These are phyloP conservation scores for Anoplophora glabripennis DNA, from an alignment of 1,140 invertebrate genomes.

Conservation along the genomic window DNA sequence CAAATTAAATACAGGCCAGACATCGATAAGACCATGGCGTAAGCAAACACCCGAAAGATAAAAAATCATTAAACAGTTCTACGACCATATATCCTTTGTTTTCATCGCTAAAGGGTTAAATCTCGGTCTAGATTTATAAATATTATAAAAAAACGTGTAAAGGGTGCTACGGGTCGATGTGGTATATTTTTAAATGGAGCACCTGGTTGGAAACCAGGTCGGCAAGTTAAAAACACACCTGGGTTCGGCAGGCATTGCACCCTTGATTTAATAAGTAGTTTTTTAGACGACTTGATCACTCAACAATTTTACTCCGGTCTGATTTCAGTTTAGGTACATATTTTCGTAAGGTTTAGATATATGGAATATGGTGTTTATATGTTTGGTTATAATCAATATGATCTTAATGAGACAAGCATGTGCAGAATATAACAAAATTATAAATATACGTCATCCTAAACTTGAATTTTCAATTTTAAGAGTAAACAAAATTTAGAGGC, in stretches of 20 bases:
- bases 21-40: no score
- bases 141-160: slow-evolving; percentile 9
- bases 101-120: slow-evolving; percentile 14
- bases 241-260: slow-evolving; percentile 8
- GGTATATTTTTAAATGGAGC: slow-evolving; percentile 3
- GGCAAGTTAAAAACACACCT: slow-evolving; percentile 2
- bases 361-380: no score
- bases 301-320: not conserved
- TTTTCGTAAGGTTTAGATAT: no score
- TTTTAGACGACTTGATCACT: slow-evolving; percentile 11
- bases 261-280: slow-evolving; percentile 21
- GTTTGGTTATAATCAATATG: no score
- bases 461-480: no score
- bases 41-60: no score
- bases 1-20: no score
- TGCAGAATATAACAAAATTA: no score
- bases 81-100: slow-evolving; percentile 9
- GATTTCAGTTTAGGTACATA: not conserved
- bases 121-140: slow-evolving; percentile 18
- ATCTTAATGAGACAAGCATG: no score
- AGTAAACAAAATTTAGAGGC: no score
- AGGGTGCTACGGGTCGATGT: not conserved
- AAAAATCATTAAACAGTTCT: no score
- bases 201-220: slow-evolving; percentile 11
- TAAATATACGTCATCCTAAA: no score